phyloP scores from a whole-genome alignment of 2,797 vertebrate genomes.

The Oceanodroma leucorhoa region DNA sequence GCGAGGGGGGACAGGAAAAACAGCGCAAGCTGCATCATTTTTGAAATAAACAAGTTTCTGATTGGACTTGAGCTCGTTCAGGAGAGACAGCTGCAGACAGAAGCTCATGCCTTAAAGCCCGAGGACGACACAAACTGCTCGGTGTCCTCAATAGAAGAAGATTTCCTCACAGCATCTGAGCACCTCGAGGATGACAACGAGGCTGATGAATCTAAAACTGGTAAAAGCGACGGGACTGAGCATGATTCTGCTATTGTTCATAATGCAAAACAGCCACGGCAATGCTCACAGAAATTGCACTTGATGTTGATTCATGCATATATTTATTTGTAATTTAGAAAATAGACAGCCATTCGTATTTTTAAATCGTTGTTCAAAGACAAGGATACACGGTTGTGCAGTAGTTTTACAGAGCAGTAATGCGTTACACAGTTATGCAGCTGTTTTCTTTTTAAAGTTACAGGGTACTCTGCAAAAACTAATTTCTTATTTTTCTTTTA shows the following conservation, averaged over 20 bases:
- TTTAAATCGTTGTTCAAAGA: not conserved
- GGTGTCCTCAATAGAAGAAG: constrained; percentile 95
- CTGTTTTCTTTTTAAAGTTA: not conserved
- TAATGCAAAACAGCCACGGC: not conserved
- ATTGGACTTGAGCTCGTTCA: constrained; percentile 91
- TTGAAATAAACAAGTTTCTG: constrained; percentile 96
- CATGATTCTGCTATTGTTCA: not conserved
- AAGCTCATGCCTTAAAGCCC: constrained; percentile 73
- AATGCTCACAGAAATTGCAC: not conserved
- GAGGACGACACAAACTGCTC: constrained; percentile 97
- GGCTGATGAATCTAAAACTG: constrained; percentile 84
- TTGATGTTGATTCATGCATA: not conserved
- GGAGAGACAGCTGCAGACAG: constrained; percentile 80
- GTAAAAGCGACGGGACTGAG: constrained; percentile 70
- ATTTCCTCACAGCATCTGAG: constrained; percentile 95
- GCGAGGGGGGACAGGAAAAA: constrained; percentile 76
- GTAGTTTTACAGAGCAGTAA: not conserved
- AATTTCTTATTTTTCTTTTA: constrained; percentile 36
- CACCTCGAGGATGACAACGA: constrained; percentile 93
- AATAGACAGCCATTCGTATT: not conserved
- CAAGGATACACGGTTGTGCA: not conserved
- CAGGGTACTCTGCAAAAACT: not conserved
- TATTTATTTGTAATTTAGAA: not conserved
- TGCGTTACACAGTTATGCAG: not conserved
- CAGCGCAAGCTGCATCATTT: constrained; percentile 84